phyloP scores from a whole-genome alignment of 2,888 invertebrate species.

The Campaea margaritaria region DNA sequence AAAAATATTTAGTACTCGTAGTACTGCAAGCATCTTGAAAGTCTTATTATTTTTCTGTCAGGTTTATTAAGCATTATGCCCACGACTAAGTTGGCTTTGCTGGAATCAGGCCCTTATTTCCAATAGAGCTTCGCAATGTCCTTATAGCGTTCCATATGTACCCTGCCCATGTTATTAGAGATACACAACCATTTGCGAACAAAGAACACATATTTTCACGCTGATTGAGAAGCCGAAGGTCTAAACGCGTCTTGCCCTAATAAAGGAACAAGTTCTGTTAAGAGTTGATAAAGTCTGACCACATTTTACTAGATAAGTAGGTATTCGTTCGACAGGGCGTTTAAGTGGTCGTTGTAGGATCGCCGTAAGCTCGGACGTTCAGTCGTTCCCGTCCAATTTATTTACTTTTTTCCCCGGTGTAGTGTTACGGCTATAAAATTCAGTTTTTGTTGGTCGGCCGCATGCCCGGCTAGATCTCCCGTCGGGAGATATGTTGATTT shows the following conservation, averaged over 20 bases:
- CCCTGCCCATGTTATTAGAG: constrained; percentile 18
- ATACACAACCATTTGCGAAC: constrained; percentile 25
- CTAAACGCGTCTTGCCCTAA: constrained; percentile 29
- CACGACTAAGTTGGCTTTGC: not conserved
- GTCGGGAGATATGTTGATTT: constrained; percentile 85
- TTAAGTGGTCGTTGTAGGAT: constrained; percentile 55
- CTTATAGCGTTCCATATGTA: constrained; percentile 1
- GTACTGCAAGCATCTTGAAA: not conserved
- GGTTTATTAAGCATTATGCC: not conserved
- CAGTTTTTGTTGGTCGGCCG: constrained; percentile 80
- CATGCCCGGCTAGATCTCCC: constrained; percentile 81
- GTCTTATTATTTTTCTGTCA: not conserved
- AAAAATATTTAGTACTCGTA: not conserved
- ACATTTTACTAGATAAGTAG: constrained; percentile 47
- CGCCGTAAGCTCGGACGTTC: constrained; percentile 65
- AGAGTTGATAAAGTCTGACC: constrained; percentile 38
- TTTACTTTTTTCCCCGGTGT: constrained; percentile 80
- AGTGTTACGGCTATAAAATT: constrained; percentile 82
- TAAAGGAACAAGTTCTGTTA: constrained; percentile 38
- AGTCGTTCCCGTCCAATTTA: constrained; percentile 77
- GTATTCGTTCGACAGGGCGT: constrained; percentile 49
- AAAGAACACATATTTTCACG: constrained; percentile 29
- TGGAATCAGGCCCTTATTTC: not conserved
- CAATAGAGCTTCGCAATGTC: not conserved
- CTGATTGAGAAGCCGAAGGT: constrained; percentile 33